These are phyloP conservation scores for Anolis apletophallus DNA, from an alignment of 2,797 vertebrate species.

Conservation along the genomic window DNA sequence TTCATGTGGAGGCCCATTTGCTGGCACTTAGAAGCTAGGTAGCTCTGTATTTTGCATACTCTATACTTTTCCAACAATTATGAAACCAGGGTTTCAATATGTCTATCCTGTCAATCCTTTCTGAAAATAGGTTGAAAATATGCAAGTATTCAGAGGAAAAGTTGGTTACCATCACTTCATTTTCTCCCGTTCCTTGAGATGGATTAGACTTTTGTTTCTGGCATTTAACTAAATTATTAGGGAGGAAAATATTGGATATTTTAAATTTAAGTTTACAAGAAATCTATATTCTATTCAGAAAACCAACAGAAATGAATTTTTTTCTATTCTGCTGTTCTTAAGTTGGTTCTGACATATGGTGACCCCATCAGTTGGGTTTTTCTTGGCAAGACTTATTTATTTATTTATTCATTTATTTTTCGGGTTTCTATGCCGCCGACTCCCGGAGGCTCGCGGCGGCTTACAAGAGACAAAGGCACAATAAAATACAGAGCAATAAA, in stretches of 20 bases:
- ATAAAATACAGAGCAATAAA: too few species aligned
- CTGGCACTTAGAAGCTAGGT: not conserved
- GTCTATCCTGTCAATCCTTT: not conserved
- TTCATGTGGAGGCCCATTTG: constrained; percentile 12
- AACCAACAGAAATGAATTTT: too few species aligned
- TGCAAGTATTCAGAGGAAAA: not conserved
- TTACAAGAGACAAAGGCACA: too few species aligned
- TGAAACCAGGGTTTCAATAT: not conserved
- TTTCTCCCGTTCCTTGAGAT: not conserved
- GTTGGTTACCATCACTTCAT: not conserved
- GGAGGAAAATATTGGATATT: not conserved
- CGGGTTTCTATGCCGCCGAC: too few species aligned
- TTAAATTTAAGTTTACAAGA: not conserved
- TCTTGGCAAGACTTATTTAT: too few species aligned
- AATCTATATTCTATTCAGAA: not conserved
- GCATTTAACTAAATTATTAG: not conserved
- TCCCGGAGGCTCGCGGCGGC: too few species aligned
- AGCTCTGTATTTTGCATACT: not conserved
- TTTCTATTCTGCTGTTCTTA: too few species aligned
- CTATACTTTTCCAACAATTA: not conserved
- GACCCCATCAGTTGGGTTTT: too few species aligned
- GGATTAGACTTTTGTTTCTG: not conserved
- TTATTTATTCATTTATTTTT: too few species aligned
- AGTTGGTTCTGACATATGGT: too few species aligned
- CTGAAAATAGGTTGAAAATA: not conserved